phyloP scores from a whole-genome alignment of 2,797 vertebrate species.

The Pangasius sanitwongsei region DNA sequence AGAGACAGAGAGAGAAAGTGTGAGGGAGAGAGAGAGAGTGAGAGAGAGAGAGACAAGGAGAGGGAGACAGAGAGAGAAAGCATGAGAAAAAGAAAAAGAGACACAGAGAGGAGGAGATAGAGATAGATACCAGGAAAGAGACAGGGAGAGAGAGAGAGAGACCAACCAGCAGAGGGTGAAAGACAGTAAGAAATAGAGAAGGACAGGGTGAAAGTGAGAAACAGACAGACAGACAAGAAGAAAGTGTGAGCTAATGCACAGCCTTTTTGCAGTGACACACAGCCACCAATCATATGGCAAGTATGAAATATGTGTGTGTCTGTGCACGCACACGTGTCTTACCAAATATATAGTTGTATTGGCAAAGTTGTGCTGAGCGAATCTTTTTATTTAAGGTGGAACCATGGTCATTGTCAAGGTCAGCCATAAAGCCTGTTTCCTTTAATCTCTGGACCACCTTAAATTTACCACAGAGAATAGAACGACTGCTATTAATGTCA shows the following conservation, averaged over 20 bases:
- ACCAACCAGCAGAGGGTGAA: not conserved
- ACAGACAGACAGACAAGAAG: not conserved
- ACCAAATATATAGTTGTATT: constrained; percentile 96
- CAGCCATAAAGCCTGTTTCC: constrained; percentile 77
- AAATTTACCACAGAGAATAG: constrained; percentile 13
- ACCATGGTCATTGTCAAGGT: constrained; percentile 74
- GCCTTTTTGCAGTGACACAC: not conserved
- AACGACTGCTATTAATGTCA: not conserved
- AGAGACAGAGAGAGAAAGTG: not conserved
- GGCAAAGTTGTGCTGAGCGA: constrained; percentile 84
- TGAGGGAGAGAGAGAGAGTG: not conserved
- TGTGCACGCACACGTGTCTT: constrained; percentile 37
- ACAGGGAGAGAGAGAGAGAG: not conserved
- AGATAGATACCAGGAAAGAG: not conserved
- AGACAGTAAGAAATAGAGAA: not conserved
- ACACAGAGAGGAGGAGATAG: not conserved
- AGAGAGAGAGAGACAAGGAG: not conserved
- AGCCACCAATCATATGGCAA: not conserved
- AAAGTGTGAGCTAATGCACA: not conserved
- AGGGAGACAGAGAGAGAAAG: not conserved
- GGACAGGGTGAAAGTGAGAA: not conserved
- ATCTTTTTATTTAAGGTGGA: constrained; percentile 87
- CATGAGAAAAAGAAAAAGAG: not conserved
- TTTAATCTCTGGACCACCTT: constrained; percentile 80
- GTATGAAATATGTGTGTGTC: not conserved